Percentiles rank a stretch among this genome's conserved stretches.
These are phyloP conservation scores for Sandelia bainsii DNA, from an alignment of 2,797 vertebrate species.

Conservation along the genomic window DNA sequence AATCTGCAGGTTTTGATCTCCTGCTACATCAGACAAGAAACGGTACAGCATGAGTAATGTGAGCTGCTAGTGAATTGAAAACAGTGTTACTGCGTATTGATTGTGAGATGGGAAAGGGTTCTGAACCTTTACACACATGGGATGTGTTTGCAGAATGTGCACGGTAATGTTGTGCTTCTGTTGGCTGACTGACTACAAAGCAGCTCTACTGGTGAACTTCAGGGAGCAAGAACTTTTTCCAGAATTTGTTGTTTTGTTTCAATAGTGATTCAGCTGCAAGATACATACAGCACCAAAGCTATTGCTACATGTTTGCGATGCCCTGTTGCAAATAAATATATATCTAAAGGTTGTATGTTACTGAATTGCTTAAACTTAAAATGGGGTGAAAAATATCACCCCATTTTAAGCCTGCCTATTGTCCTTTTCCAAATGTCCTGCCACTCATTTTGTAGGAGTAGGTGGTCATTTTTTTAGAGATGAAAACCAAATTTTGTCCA, in stretches of 20 bases:
- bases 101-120: slow-evolving; percentile 18
- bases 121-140: background rate
- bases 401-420: background rate
- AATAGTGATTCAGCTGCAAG: background rate
- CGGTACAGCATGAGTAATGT: slow-evolving; percentile 13
- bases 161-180: background rate
- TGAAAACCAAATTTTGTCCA: background rate
- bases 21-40: slow-evolving; percentile 14
- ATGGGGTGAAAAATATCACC: no score
- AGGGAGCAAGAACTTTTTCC: background rate
- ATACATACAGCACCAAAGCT: background rate
- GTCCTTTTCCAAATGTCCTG: background rate
- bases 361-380: no score
- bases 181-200: background rate
- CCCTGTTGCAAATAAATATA: background rate
- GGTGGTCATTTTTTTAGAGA: no score
- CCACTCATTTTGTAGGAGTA: background rate
- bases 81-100: slow-evolving; percentile 14
- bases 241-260: background rate
- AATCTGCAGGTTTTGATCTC: slow-evolving; percentile 35
- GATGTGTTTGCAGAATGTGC: slow-evolving; percentile 6
- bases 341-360: background rate
- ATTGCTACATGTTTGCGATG: background rate
- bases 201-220: background rate
- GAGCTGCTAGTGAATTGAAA: slow-evolving; percentile 42